These are phyloP conservation scores for Ellobium chinense DNA, from an alignment of 2,888 invertebrate genomes.

Conservation along the genomic window DNA sequence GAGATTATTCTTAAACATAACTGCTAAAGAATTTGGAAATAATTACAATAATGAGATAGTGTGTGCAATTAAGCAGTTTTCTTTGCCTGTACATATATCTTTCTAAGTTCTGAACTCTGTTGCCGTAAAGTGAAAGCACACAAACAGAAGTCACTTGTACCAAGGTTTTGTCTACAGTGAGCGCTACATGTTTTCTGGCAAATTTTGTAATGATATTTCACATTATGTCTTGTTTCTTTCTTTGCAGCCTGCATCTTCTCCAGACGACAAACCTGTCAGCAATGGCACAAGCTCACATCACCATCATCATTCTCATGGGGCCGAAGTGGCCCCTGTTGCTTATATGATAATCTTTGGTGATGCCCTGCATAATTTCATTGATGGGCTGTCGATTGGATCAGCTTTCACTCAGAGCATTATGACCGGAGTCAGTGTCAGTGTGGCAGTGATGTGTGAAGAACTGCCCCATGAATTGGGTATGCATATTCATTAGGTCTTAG, in stretches of 20 bases:
- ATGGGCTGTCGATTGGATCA: constrained; percentile 83
- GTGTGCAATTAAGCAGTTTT: no score
- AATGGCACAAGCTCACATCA: constrained; percentile 34
- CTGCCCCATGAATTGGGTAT: constrained; percentile 84
- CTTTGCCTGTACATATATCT: no score
- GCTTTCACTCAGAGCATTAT: constrained; percentile 82
- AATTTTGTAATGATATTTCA: no score
- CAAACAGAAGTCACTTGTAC: no score
- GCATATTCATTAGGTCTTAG: no score
- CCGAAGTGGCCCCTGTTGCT: constrained; percentile 80
- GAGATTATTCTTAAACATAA: no score
- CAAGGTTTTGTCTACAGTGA: no score
- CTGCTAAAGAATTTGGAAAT: no score
- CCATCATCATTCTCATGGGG: background rate
- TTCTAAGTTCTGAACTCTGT: no score
- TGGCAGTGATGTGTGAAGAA: constrained; percentile 84
- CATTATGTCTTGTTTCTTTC: background rate
- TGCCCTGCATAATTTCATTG: constrained; percentile 84
- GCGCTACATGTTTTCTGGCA: no score
- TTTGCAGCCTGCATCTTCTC: background rate
- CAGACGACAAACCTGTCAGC: constrained; percentile 8
- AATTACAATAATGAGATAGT: no score
- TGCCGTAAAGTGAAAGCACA: no score
- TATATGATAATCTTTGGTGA: constrained; percentile 86
- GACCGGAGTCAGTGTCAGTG: constrained; percentile 82